Base-by-base conservation (phyloP, 2,797 vertebrate species). In the Neosilurus hyrtlii region DNA sequence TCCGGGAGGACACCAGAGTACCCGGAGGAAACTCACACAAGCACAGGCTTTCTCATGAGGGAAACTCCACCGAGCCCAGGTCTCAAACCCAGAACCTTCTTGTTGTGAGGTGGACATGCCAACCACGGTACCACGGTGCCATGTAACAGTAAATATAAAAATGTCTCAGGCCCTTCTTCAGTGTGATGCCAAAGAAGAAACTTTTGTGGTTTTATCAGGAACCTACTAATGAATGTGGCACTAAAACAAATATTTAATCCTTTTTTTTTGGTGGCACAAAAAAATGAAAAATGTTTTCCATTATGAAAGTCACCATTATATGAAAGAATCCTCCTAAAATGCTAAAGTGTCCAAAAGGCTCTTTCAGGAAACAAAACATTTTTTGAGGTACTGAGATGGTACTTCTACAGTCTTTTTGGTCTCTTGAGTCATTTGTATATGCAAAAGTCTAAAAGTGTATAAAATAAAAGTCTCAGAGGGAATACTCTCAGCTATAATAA, bases 171-270 rank as follows among this genome's bases (percentile, higher is more conserved):
- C 68, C 2, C 7, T 35, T 35, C 65, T 66, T 66, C 16, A 66
- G 6, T 35, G 11, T 2, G 11, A 71, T 51, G 43, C 37, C 67
- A 70, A 49, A 70, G 67, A 49, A 22, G 37, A 70, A 51, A 24
- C 10, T 4, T 24, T 51, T 49, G 68, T 14, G 68, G 67, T 49
- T 70, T 71, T 20, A 24, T 68, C 14, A 71, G 22, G 22, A 71
- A 24, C 68, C 68, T 71, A 51, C 22, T 43, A 68, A 68, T 43
- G 43, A 70, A 49, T 70, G 67, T 49, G 67, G 67, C 37, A n/a
- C 11, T 49, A 6, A 71, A 71, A 71, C 68, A 51, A 24, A 71
- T 71, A 22, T 51, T 71, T 51, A 49, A 71, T 51, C 3, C 0
- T 3, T 71, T 4, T 43, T 71, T 24, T 14, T 51, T 71, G 43